Conservation (phyloP, 1,140 invertebrate species). For the Neodiprion fabricii region DNA sequence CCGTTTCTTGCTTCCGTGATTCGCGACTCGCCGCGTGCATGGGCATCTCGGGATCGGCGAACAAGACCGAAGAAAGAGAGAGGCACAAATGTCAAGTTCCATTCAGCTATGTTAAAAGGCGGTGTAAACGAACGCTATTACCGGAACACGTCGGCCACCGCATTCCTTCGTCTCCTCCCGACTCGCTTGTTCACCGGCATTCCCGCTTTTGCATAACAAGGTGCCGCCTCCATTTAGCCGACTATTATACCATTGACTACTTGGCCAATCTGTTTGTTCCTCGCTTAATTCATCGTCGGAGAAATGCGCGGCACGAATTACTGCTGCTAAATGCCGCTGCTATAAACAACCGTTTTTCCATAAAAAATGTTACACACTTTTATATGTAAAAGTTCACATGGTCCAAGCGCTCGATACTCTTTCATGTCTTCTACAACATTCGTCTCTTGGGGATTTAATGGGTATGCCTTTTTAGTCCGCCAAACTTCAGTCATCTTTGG, state of each 20-base stretch:
- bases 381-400: too few species aligned
- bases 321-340: not conserved
- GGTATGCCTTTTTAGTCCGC: too few species aligned
- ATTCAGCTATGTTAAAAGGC: slow-evolving; percentile 32
- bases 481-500: too few species aligned
- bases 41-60: too few species aligned
- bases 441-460: not conserved
- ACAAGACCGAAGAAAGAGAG: not conserved
- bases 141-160: slow-evolving; percentile 31
- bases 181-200: slow-evolving; percentile 27
- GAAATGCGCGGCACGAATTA: not conserved
- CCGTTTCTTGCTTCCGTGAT: too few species aligned
- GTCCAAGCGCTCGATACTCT: not conserved
- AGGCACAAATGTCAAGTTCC: slow-evolving; percentile 30
- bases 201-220: slow-evolving; percentile 42
- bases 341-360: not conserved
- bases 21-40: too few species aligned
- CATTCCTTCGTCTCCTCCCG: slow-evolving; percentile 1
- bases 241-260: slow-evolving; percentile 29
- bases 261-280: slow-evolving; percentile 16
- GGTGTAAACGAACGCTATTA: slow-evolving; percentile 39
- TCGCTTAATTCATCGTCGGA: slow-evolving; percentile 4
- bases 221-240: slow-evolving; percentile 39
- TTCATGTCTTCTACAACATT: not conserved
- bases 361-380: not conserved